Base-by-base conservation (phyloP, 2,797 vertebrate species). In the Chromobotia macracanthus region DNA sequence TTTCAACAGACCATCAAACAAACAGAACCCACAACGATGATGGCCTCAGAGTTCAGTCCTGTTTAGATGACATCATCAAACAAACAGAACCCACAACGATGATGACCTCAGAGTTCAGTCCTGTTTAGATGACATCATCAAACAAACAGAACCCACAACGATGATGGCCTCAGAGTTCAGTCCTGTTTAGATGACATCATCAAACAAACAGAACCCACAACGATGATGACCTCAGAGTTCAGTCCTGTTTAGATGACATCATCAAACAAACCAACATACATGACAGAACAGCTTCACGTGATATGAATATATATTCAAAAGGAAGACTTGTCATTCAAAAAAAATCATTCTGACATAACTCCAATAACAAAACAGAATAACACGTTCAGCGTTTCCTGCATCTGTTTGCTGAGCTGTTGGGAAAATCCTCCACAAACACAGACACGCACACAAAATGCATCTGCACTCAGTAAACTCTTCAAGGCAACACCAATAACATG, bases 281-380 rank as follows among this genome's bases (percentile, higher is more conserved):
- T 86, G 86, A 91, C 87, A 87, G 86, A 81, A 90, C 86, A 84
- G 75, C 88, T 87, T 82, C 83, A 82, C 85, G 85, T 90, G 91
- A 93, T 91, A 91, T 92, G 93, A 89, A 91, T 88, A 88, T 90
- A 91, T 88, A 90, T 91, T 91, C 80, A 86, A 93, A 94, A 91
- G 93, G 92, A 94, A 93, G 92, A 93, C 92, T 93, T 90, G 48
- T 92, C 90, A 91, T 90, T 87, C 84, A 86, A 92, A 91, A 87
- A 75, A 80, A 75, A 80, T 2, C 48, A 35, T 44, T 67, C 67
- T 1, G 3, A 31, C 31, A 31, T 31, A 31, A 31, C 31, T 31
- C 31, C 31, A 31, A 3, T 3, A 31, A 31, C 31, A 31, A 31
- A 71, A 51, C 55, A 44, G 53, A 83, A 77, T 58, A 91, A 86